Conservation (phyloP, 2,113 vertebrate genomes). For the Butorides virescens region DNA sequence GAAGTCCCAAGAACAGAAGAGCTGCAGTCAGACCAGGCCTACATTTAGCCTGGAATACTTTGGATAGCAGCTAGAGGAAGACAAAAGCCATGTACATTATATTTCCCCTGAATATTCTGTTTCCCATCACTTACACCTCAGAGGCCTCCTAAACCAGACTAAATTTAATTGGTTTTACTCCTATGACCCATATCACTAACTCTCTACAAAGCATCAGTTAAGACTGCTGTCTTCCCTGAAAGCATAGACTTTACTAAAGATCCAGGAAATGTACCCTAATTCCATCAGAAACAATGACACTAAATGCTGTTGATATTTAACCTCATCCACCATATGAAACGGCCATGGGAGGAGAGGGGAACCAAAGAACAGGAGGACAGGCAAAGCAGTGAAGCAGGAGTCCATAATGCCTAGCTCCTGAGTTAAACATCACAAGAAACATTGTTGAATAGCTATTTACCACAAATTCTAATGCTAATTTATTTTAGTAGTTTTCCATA, state of each 20-base stretch:
- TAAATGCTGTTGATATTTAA: not conserved
- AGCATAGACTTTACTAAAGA: not conserved
- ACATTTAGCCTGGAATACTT: not conserved
- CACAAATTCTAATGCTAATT: not conserved
- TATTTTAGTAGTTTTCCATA: not conserved
- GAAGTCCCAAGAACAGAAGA: not conserved
- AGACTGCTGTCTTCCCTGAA: not conserved
- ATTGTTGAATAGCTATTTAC: not conserved
- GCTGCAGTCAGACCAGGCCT: not conserved
- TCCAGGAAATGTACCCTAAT: not conserved
- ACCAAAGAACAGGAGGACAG: not conserved
- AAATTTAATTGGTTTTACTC: not conserved
- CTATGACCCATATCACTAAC: not conserved
- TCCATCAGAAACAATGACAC: not conserved
- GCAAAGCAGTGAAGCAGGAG: not conserved
- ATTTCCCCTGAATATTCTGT: not conserved
- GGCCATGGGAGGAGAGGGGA: not conserved
- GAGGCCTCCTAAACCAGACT: not conserved
- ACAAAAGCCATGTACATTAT: not conserved
- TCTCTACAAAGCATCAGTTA: not conserved
- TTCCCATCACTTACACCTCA: not conserved
- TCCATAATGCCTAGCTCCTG: rapidly evolving
- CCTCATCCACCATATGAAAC: not conserved
- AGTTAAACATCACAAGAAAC: not conserved
- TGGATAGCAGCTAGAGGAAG: not conserved